Base-by-base conservation (phyloP, 2,797 vertebrate genomes). In the Parambassis ranga region DNA sequence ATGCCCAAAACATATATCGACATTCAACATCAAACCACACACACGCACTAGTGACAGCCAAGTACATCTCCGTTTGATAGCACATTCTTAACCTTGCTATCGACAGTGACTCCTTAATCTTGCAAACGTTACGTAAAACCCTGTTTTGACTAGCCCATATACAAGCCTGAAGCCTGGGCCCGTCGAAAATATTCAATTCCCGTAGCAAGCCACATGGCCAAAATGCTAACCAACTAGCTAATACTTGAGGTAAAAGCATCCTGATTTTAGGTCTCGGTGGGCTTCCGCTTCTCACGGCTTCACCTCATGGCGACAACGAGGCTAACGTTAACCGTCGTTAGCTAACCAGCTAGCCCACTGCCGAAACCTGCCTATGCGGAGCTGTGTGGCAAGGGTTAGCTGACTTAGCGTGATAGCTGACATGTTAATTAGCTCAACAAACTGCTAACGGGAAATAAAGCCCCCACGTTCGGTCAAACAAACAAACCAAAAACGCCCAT, bases 271-370 rank as follows among this genome's bases (percentile, higher is more conserved):
- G 70, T 49, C 41, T 78, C 30, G 55, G 67, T 69, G 79, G 80
- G 86, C 63, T 89, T 90, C 86, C 85, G 86, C 83, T 69, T 78
- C 77, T 82, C 75, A 51, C 35, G 55, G 75, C 66, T 83, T 83
- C 77, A 74, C 91, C 91, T 92, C 90, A 92, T 93, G 92, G 92
- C 87, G 88, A 85, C 75, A 81, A 55, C 75, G 77, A 81, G 49
- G 83, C 87, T 85, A 85, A 71, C 38, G 72, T 44, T 23, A 59
- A 26, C 59, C 70, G 55, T 15, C 46, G 38, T 55, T 48, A 70
- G 71, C 84, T 73, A 64, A 69, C 55, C 41, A 57, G 75, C 82
- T 80, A 84, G 65, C 66, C 9, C 46, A 36, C 60, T 23, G 1
- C 19, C 38, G 22, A 67, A 24, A 62, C 24, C 59, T 20, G 10